These are phyloP conservation scores for Rhabditoides inermis DNA, from an alignment of 2,888 invertebrate genomes.

Conservation along the genomic window DNA sequence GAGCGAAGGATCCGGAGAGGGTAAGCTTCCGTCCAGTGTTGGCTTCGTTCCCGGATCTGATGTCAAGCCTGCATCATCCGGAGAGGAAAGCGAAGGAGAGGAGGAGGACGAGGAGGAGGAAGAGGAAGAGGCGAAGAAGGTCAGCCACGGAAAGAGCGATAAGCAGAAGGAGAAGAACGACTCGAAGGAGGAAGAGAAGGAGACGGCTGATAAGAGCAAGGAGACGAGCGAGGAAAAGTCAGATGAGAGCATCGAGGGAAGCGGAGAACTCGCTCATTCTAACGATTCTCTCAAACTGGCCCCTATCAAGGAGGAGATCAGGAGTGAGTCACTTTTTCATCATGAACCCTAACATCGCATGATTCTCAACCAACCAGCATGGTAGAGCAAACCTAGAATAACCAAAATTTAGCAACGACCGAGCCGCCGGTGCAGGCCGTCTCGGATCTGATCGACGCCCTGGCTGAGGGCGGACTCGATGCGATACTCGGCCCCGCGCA, in stretches of 20 bases:
- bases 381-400: no score
- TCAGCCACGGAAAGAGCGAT: neutral
- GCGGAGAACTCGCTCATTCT: neutral
- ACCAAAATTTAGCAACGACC: no score
- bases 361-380: no score
- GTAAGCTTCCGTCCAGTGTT: slow-evolving; percentile 22
- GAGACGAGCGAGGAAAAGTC: neutral
- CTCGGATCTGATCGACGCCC: slow-evolving; percentile 32
- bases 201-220: neutral
- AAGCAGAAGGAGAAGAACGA: neutral
- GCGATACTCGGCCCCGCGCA: slow-evolving; percentile 21
- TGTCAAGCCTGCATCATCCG: no score
- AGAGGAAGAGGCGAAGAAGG: slow-evolving; percentile 6
- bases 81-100: slow-evolving; percentile 8
- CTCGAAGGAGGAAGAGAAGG: neutral
- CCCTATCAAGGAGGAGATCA: neutral
- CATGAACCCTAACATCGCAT: no score
- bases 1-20: slow-evolving; percentile 5
- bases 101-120: slow-evolving; percentile 12
- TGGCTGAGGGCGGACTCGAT: slow-evolving; percentile 32
- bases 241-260: neutral
- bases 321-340: neutral
- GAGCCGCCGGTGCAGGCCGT: slow-evolving; percentile 48
- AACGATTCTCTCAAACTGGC: neutral
- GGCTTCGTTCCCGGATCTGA: slow-evolving; percentile 29